Evolutionary conservation across 2,797 vertebrate genomes (phyloP), one percentile per base, ranked within the genome.

Genomic region (Eospalax fontanierii): DNA sequence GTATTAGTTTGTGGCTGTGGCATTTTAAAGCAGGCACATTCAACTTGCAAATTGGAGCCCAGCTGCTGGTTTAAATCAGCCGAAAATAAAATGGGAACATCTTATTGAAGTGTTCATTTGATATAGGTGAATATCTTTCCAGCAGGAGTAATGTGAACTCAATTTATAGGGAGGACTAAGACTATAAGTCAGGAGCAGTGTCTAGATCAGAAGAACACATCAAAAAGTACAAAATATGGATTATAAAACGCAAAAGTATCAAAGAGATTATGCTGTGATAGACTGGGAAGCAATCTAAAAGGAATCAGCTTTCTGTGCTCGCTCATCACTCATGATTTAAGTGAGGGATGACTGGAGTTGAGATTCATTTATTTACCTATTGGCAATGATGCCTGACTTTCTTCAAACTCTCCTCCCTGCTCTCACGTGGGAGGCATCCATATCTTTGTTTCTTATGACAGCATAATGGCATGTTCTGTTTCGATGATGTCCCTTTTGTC

Each of bases 321-420:
- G 6, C 87, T 61, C 81, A 90, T 92, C 38, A 80, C 50, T 97
- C 91, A 24, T 59, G 70, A 97, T 84, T 93, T 63, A 94, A 94
- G 85, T 82, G 91, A 97, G 26, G 40, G 54, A 93, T 94, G 79
- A 92, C 21, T 89, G 75, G 87, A 96, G 38, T 11, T 54, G 59
- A 93, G 61, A 54, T 95, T 96, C 96, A 76, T 97, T 98, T 97
- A 90, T 98, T 98, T 97, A 97, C 59, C 43, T 96, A 43, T 54
- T 95, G 70, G 50, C 75, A 94, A 46, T 8, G 80, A 98, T 97
- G 79, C 46, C 81, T 91, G 89, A 93, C 78, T 97, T 96, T 24
- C 63, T 40, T 94, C 92, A 85, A 93, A 89, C 33, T 88, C 95
- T 93, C 71, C 46, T 6, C 33, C 85, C 87, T 71, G 33, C 63